Conservation (phyloP, 2,113 vertebrate species). For the Trichechus manatus region DNA sequence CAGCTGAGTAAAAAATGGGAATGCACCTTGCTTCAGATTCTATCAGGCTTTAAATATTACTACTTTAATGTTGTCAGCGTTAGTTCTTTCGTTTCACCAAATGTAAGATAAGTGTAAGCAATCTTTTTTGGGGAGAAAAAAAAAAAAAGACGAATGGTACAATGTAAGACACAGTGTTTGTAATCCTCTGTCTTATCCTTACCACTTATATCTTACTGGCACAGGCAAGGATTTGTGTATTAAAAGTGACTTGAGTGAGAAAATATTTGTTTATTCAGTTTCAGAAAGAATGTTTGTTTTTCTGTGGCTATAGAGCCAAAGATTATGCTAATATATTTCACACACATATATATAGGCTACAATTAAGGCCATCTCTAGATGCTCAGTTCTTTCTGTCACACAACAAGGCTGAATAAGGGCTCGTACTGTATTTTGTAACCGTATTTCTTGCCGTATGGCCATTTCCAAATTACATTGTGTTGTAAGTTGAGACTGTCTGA, state of each 20-base stretch:
- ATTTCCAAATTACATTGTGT: constrained; percentile 82
- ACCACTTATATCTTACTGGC: constrained; percentile 46
- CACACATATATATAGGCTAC: not conserved
- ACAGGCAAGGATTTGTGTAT: constrained; percentile 74
- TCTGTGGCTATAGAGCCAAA: constrained; percentile 74
- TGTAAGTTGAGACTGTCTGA: constrained; percentile 75
- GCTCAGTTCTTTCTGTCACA: constrained; percentile 70
- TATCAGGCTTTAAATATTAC: constrained; percentile 80
- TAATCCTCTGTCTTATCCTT: constrained; percentile 67
- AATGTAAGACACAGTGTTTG: constrained; percentile 6
- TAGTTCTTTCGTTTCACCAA: constrained; percentile 65
- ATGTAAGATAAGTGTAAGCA: constrained; percentile 66
- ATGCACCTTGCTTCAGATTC: constrained; percentile 53
- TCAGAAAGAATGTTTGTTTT: constrained; percentile 81
- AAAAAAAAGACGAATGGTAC: not conserved
- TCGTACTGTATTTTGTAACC: constrained; percentile 71
- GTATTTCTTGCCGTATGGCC: constrained; percentile 83
- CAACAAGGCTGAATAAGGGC: constrained; percentile 62
- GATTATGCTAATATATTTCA: constrained; percentile 76
- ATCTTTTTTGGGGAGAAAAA: constrained; percentile 15
- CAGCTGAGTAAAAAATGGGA: constrained; percentile 11
- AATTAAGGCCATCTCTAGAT: constrained; percentile 60
- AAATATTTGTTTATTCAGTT: constrained; percentile 84
- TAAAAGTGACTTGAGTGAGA: constrained; percentile 76
- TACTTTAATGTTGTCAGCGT: constrained; percentile 67